These are phyloP conservation scores for Choreutis nemorana DNA, from an alignment of 2,888 invertebrate species.

Conservation along the genomic window DNA sequence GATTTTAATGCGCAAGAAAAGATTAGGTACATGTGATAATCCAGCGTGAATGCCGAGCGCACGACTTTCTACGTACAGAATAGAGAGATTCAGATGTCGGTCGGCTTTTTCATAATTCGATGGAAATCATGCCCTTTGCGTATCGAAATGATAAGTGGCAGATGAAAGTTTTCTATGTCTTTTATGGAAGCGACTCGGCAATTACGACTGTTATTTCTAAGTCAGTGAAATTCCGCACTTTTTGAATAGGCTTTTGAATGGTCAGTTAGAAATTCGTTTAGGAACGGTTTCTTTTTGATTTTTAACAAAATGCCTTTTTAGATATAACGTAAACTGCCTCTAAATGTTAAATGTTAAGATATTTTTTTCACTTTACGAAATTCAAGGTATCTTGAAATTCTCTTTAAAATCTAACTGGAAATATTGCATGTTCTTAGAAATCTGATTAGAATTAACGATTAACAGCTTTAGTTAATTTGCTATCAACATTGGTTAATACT, in stretches of 20 bases:
- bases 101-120: conserved; percentile 23
- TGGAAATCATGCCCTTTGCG: conserved; percentile 16
- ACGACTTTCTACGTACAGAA: conserved; percentile 47
- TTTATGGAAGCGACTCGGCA: not conserved
- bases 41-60: conserved; percentile 47
- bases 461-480: conserved; percentile 15
- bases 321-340: no score
- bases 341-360: no score
- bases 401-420: no score
- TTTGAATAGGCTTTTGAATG: no score
- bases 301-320: no score
- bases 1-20: conserved; percentile 55
- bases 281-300: no score
- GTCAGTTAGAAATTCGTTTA: no score
- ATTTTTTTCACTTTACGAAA: no score
- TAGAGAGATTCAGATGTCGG: conserved; percentile 25
- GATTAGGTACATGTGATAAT: conserved; percentile 61
- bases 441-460: no score
- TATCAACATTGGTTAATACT: conserved; percentile 21
- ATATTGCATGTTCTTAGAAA: no score
- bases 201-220: not conserved
- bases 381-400: no score
- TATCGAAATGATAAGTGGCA: conserved; percentile 8
- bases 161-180: conserved; percentile 4
- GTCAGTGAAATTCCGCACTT: no score